Conservation (phyloP, 2,113 vertebrate species). For the Eulacestoma nigropectus region DNA sequence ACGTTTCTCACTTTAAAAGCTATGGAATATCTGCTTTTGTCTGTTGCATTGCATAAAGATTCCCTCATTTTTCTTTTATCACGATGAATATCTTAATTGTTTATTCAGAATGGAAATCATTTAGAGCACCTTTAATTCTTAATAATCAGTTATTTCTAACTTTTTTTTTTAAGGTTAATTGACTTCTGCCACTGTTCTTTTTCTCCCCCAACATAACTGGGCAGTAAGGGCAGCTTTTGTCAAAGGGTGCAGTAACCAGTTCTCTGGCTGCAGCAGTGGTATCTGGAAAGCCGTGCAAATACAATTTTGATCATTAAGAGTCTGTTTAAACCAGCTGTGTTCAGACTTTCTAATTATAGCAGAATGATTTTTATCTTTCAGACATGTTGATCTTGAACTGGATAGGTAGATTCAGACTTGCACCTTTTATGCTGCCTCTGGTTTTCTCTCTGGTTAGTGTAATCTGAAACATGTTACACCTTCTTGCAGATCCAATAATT, state of each 20-base stretch:
- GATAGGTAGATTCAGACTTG: neutral
- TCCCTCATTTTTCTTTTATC: neutral
- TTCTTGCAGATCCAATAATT: conserved; percentile 91
- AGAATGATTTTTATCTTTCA: neutral
- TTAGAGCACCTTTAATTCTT: neutral
- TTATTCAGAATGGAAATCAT: neutral
- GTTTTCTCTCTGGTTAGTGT: neutral
- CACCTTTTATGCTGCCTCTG: neutral
- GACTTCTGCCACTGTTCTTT: neutral
- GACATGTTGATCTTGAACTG: neutral
- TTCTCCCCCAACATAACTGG: neutral
- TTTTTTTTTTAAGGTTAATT: neutral
- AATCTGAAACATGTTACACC: neutral
- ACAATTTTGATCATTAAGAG: neutral
- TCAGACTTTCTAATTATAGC: neutral
- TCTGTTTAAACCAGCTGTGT: neutral
- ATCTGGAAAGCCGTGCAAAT: conserved; percentile 16
- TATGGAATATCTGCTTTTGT: neutral
- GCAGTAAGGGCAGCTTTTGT: neutral
- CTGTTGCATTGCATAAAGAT: neutral
- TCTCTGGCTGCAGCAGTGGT: neutral
- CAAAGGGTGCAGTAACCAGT: neutral
- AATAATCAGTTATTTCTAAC: neutral
- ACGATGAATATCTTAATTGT: neutral
- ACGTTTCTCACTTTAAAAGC: neutral